Conservation (phyloP, 2,113 vertebrate genomes). For the Bungarus multicinctus region DNA sequence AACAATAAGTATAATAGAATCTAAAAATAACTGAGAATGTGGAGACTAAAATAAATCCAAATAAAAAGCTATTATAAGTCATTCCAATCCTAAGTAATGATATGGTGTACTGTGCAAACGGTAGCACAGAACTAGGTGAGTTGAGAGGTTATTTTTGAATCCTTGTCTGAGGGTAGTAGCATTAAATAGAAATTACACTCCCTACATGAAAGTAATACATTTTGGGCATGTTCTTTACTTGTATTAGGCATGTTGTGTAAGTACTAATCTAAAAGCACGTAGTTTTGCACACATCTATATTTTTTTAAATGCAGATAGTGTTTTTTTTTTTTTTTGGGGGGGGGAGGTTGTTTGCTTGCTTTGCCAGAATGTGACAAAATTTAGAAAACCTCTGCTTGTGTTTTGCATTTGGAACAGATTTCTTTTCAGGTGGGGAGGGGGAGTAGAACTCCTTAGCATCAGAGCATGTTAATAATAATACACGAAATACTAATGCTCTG, state of each 20-base stretch:
- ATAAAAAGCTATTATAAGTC: background rate
- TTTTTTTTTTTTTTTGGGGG: too few species aligned
- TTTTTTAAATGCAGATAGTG: background rate
- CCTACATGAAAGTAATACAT: background rate
- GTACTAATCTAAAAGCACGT: background rate
- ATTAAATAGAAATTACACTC: background rate
- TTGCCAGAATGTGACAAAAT: background rate
- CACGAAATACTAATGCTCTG: too few species aligned
- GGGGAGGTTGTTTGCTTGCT: background rate
- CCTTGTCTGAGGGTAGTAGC: background rate
- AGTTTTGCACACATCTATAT: background rate
- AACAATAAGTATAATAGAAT: background rate
- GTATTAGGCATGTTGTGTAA: background rate
- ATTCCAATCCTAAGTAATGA: background rate
- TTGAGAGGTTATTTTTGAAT: background rate
- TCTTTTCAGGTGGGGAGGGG: too few species aligned
- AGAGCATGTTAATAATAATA: too few species aligned
- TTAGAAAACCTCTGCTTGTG: background rate
- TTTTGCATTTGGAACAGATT: too few species aligned
- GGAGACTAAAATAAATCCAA: background rate
- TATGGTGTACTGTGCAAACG: background rate
- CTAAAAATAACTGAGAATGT: background rate
- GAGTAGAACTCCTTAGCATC: too few species aligned
- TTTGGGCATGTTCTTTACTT: background rate
- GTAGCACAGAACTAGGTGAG: background rate